Evolutionary conservation across 2,113 vertebrate genomes (phyloP).

Genomic region (Semicossyphus pulcher): DNA sequence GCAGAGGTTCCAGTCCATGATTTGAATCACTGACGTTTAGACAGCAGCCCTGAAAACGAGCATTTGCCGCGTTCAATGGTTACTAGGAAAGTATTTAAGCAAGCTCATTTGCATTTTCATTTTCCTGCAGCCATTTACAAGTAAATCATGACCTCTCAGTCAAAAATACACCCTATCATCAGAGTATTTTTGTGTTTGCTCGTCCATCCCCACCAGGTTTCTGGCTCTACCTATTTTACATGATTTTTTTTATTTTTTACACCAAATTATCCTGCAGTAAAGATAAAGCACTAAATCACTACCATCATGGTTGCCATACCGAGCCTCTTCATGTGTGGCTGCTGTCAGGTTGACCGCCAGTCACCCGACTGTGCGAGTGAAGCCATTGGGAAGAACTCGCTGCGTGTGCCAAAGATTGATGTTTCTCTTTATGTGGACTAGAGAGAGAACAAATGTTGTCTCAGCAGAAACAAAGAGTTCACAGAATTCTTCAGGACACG

Average conservation of each 20-base stretch:
- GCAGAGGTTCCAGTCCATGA: too few relatives aligned
- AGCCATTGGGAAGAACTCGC: slow-evolving; percentile 7
- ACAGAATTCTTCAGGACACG: slow-evolving; percentile 2
- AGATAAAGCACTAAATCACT: neutral
- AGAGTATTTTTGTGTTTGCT: too few relatives aligned
- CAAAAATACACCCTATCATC: too few relatives aligned
- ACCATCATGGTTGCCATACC: neutral
- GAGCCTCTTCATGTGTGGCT: neutral
- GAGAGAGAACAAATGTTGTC: slow-evolving; percentile 31
- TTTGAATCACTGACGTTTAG: too few relatives aligned
- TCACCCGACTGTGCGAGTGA: slow-evolving; percentile 9
- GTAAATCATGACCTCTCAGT: too few relatives aligned
- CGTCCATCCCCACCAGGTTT: too few relatives aligned
- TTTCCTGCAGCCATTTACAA: too few relatives aligned
- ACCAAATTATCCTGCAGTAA: neutral
- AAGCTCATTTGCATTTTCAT: too few relatives aligned
- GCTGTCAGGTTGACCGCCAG: neutral
- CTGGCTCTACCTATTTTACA: neutral
- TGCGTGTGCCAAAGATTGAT: slow-evolving; percentile 2
- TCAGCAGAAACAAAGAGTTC: slow-evolving; percentile 20
- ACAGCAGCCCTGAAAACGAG: too few relatives aligned
- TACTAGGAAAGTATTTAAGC: too few relatives aligned
- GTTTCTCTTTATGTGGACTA: slow-evolving; percentile 1
- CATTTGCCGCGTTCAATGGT: too few relatives aligned
- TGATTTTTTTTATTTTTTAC: neutral